These are phyloP conservation scores for Ammodytes dubius DNA, from an alignment of 2,113 vertebrate species.

Conservation along the genomic window DNA sequence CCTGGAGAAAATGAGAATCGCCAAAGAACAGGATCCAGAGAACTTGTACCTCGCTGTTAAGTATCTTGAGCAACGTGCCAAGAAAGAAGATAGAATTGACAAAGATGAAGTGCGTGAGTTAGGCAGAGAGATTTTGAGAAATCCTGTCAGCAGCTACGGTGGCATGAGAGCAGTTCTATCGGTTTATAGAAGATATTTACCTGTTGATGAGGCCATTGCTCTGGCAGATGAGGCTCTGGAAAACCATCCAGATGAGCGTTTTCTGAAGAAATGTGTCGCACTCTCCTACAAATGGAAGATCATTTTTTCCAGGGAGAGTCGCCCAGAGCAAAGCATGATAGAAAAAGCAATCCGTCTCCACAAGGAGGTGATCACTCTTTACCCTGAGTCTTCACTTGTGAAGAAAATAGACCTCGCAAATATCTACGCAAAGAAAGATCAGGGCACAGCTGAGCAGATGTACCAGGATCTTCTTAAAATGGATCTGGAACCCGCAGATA, in stretches of 20 bases:
- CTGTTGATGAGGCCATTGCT: constrained; percentile 40
- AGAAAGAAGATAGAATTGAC: background rate
- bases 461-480: too few species aligned
- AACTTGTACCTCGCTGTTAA: constrained; percentile 44
- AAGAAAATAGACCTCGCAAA: constrained; percentile 34
- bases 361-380: constrained; percentile 45
- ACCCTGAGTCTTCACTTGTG: constrained; percentile 20
- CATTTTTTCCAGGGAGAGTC: background rate
- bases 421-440: too few species aligned
- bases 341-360: constrained; percentile 43
- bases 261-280: constrained; percentile 50
- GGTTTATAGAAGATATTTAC: background rate
- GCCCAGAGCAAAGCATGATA: background rate
- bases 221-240: constrained; percentile 53
- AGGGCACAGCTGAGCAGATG: too few species aligned
- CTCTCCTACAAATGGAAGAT: constrained; percentile 60
- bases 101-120: constrained; percentile 33
- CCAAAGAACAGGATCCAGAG: constrained; percentile 56
- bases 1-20: constrained; percentile 37
- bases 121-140: constrained; percentile 29
- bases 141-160: constrained; percentile 51
- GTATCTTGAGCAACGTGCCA: constrained; percentile 1
- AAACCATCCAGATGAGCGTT: constrained; percentile 50
- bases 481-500: too few species aligned
- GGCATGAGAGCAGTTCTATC: constrained; percentile 44